A percentile compares a stretch with the other conserved stretches of the same genome.
These are phyloP conservation scores for Apus apus DNA, from an alignment of 2,113 vertebrate genomes.

Conservation along the genomic window DNA sequence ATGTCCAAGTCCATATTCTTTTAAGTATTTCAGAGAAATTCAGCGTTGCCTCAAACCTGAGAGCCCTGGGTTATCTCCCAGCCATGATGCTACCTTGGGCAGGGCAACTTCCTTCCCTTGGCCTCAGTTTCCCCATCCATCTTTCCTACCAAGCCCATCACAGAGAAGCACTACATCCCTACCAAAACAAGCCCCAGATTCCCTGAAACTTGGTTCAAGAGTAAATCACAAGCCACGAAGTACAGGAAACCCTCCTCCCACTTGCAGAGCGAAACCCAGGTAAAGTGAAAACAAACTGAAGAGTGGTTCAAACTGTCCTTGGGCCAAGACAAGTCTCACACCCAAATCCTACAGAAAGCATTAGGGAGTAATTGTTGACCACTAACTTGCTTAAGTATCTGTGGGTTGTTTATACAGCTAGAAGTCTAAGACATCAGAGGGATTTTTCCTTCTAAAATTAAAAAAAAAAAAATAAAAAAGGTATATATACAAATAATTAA, in stretches of 20 bases:
- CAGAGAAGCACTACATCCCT: not conserved
- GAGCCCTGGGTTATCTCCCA: not conserved
- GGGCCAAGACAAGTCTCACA: conserved; percentile 30
- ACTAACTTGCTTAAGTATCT: conserved; percentile 26
- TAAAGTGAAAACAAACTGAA: conserved; percentile 14
- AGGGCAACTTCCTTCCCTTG: not conserved
- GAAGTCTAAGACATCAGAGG: not conserved
- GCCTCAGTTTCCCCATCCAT: not conserved
- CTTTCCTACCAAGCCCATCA: not conserved
- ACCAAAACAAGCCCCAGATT: not conserved
- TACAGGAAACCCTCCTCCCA: conserved; percentile 43
- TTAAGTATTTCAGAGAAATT: not conserved
- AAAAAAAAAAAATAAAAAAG: not conserved
- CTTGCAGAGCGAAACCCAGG: conserved; percentile 2
- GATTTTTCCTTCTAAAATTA: not conserved
- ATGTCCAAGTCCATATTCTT: rapidly evolving
- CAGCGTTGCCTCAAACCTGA: not conserved
- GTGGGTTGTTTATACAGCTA: conserved; percentile 5
- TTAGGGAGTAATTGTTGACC: not conserved
- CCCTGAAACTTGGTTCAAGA: not conserved
- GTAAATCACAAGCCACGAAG: not conserved
- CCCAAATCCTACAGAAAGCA: conserved; percentile 1
- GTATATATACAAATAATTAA: not conserved
- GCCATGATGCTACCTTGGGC: rapidly evolving
- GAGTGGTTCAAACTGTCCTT: not conserved